Percentiles rank a stretch among this genome's conserved stretches.
phyloP scores from a whole-genome alignment of 2,113 vertebrate genomes.

The Prietella phreatophila region DNA sequence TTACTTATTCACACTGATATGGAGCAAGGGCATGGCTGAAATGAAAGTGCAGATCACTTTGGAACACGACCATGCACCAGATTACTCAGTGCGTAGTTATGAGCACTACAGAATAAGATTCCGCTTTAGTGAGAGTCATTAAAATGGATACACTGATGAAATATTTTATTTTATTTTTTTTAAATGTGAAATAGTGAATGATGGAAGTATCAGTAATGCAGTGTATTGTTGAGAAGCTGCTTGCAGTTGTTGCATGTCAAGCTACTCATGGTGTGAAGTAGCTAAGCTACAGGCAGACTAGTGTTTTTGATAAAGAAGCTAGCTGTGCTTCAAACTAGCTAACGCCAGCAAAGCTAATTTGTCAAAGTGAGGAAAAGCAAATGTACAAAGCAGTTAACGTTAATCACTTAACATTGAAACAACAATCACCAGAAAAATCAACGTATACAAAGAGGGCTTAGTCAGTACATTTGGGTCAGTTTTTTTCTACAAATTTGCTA shows the following conservation, averaged over 20 bases:
- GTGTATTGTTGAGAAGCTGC: background rate
- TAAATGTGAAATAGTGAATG: background rate
- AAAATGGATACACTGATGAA: background rate
- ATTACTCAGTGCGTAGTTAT: background rate
- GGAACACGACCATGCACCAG: background rate
- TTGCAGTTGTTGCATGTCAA: background rate
- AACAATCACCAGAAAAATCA: too few relatives aligned
- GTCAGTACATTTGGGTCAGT: too few relatives aligned
- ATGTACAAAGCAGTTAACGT: background rate
- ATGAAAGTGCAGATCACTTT: background rate
- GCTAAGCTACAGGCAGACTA: background rate
- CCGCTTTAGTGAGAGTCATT: background rate
- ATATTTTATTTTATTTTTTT: background rate
- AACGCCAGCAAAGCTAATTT: background rate
- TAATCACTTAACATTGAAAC: background rate
- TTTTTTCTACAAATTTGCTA: too few relatives aligned
- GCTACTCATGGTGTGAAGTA: background rate
- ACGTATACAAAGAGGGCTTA: too few relatives aligned
- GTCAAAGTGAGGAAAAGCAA: background rate
- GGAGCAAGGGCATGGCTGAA: slow-evolving; percentile 24
- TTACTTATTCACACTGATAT: slow-evolving; percentile 36
- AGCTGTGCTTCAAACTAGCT: background rate
- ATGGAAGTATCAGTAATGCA: background rate
- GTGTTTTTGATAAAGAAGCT: background rate
- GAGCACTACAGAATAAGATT: background rate